These are phyloP conservation scores for Drosophila mulleri DNA, from an alignment of 2,888 invertebrate genomes.

Conservation along the genomic window DNA sequence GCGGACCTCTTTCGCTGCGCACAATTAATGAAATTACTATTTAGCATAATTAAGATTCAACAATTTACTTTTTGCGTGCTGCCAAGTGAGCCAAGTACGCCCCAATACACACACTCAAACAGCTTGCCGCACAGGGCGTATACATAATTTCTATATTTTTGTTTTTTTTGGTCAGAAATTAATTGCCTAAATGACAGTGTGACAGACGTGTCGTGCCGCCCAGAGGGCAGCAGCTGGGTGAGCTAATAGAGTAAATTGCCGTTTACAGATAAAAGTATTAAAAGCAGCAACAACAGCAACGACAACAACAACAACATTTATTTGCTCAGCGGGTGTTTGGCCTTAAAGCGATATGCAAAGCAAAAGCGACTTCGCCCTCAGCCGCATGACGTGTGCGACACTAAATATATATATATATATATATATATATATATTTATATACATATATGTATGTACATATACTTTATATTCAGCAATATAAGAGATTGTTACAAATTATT, in stretches of 20 bases:
- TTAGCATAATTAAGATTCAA: slow-evolving; percentile 47
- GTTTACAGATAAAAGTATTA: slow-evolving; percentile 35
- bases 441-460: not conserved
- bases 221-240: slow-evolving; percentile 63
- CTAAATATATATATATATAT: slow-evolving; percentile 1
- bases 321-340: slow-evolving; percentile 45
- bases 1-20: not conserved
- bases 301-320: slow-evolving; percentile 1
- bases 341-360: slow-evolving; percentile 33
- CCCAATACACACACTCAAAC: not conserved
- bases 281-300: not conserved
- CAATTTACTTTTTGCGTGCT: slow-evolving; percentile 50
- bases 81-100: not conserved
- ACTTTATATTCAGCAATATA: slow-evolving; percentile 1
- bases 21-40: slow-evolving; percentile 33
- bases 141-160: slow-evolving; percentile 57
- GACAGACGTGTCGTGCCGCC: slow-evolving; percentile 21
- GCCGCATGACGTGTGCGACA: slow-evolving; percentile 61
- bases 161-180: slow-evolving; percentile 39
- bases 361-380: slow-evolving; percentile 24
- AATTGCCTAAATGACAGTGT: slow-evolving; percentile 48
- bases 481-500: slow-evolving; percentile 21
- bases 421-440: not conserved
- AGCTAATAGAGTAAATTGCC: slow-evolving; percentile 70
- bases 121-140: slow-evolving; percentile 60